Percentiles rank a stretch among this genome's conserved stretches.
phyloP scores from a whole-genome alignment of 2,888 invertebrate genomes.

The Panopea generosa region DNA sequence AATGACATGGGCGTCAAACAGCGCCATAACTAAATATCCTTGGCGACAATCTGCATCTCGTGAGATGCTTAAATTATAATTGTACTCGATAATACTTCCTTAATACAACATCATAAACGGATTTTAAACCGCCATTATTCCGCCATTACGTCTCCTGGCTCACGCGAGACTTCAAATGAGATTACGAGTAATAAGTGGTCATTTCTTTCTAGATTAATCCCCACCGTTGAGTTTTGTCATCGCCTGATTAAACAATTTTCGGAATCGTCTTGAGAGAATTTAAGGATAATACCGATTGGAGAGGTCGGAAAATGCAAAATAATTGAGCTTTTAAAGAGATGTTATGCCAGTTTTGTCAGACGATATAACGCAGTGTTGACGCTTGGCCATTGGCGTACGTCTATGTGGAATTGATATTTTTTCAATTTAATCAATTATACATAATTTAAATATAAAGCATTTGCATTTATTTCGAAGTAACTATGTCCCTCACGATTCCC shows the following conservation, averaged over 20 bases:
- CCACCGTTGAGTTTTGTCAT: slow-evolving; percentile 38
- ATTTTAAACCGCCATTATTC: slow-evolving; percentile 46
- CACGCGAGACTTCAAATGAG: slow-evolving; percentile 65
- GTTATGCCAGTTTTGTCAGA: not conserved
- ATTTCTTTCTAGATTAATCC: slow-evolving; percentile 58
- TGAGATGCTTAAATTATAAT: slow-evolving; percentile 52
- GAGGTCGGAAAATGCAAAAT: slow-evolving; percentile 16
- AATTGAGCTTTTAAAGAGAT: slow-evolving; percentile 24
- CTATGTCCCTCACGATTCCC: too few species aligned
- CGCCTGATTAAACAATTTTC: slow-evolving; percentile 61
- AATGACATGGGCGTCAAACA: slow-evolving; percentile 5
- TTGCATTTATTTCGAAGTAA: too few species aligned
- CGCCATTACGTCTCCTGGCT: slow-evolving; percentile 46
- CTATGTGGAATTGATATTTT: not conserved
- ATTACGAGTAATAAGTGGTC: slow-evolving; percentile 60
- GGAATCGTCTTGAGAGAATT: slow-evolving; percentile 51
- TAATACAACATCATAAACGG: slow-evolving; percentile 57
- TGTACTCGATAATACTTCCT: slow-evolving; percentile 36
- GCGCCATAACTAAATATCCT: slow-evolving; percentile 51
- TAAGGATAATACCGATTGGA: slow-evolving; percentile 22
- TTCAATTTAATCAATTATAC: too few species aligned
- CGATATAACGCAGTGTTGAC: too few species aligned
- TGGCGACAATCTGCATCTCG: slow-evolving; percentile 22
- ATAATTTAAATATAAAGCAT: too few species aligned
- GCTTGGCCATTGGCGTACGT: too few species aligned